These are phyloP conservation scores for Epizoanthus fatuus DNA, from an alignment of 92 coral and sea anemone genomes.

Conservation along the genomic window DNA sequence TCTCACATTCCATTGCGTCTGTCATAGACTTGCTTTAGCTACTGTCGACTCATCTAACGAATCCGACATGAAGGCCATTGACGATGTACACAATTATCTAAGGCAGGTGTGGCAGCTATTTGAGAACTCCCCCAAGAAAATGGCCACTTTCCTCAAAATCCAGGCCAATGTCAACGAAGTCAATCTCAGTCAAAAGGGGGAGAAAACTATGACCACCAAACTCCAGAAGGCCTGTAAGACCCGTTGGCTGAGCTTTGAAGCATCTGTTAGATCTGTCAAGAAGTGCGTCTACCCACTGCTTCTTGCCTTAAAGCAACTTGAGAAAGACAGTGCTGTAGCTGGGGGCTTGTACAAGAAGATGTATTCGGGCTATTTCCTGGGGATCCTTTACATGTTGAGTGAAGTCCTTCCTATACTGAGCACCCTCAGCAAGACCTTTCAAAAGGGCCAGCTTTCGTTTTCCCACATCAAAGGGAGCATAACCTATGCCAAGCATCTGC, in stretches of 20 bases:
- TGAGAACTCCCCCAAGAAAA: conserved; percentile 53
- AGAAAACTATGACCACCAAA: conserved; percentile 35
- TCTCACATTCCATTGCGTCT: conserved; percentile 49
- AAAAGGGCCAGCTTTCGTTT: conserved; percentile 36
- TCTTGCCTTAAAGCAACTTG: conserved; percentile 48
- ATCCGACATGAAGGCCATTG: conserved; percentile 32
- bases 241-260: conserved; percentile 44
- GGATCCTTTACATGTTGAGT: neutral
- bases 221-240: conserved; percentile 43
- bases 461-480: conserved; percentile 48
- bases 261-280: conserved; percentile 44
- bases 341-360: conserved; percentile 41
- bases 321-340: conserved; percentile 47
- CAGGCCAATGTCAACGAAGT: conserved; percentile 39
- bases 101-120: conserved; percentile 54
- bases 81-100: conserved; percentile 31
- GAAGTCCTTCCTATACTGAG: conserved; percentile 44
- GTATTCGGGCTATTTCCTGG: conserved; percentile 43
- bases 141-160: conserved; percentile 42
- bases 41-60: conserved; percentile 33
- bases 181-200: conserved; percentile 32
- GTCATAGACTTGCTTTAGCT: conserved; percentile 46
- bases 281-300: conserved; percentile 55
- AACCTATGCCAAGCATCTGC: conserved; percentile 32
- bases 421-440: conserved; percentile 59